Evolutionary conservation across 2,797 vertebrate genomes (phyloP).

Genomic region (Alosa sapidissima): DNA sequence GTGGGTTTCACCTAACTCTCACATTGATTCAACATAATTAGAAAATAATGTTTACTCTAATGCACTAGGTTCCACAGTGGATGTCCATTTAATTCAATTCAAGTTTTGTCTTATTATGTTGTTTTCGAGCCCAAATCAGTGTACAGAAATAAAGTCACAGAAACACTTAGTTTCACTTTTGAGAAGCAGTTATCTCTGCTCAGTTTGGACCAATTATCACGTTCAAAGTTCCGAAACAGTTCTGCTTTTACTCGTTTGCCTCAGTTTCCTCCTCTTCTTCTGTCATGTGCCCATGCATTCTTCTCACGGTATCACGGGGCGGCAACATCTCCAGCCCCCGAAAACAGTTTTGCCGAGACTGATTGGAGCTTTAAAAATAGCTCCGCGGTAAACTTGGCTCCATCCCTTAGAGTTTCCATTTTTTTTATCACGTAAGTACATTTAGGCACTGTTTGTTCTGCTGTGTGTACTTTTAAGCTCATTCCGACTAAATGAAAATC

Average conservation of each 20-base stretch:
- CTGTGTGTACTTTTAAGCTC: slow-evolving; percentile 17
- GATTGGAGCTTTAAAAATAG: slow-evolving; percentile 1
- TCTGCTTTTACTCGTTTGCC: slow-evolving; percentile 12
- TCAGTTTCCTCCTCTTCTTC: neutral
- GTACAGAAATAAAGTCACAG: neutral
- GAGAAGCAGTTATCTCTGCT: neutral
- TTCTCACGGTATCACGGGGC: neutral
- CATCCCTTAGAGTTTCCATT: neutral
- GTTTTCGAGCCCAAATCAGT: neutral
- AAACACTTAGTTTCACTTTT: neutral
- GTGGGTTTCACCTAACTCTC: neutral
- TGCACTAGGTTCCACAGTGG: neutral
- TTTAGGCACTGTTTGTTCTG: slow-evolving; percentile 5
- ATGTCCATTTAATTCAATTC: neutral
- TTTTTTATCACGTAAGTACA: neutral
- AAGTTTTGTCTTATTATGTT: neutral
- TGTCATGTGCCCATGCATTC: neutral
- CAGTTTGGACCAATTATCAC: slow-evolving; percentile 38
- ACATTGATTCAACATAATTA: neutral
- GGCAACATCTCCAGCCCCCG: neutral
- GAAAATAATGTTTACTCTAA: neutral
- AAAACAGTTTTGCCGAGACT: neutral
- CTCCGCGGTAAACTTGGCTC: neutral
- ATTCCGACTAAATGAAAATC: slow-evolving; percentile 5
- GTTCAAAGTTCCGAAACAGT: slow-evolving; percentile 33